These are phyloP conservation scores for Steromphala cineraria DNA, from an alignment of 2,888 invertebrate species.

Conservation along the genomic window DNA sequence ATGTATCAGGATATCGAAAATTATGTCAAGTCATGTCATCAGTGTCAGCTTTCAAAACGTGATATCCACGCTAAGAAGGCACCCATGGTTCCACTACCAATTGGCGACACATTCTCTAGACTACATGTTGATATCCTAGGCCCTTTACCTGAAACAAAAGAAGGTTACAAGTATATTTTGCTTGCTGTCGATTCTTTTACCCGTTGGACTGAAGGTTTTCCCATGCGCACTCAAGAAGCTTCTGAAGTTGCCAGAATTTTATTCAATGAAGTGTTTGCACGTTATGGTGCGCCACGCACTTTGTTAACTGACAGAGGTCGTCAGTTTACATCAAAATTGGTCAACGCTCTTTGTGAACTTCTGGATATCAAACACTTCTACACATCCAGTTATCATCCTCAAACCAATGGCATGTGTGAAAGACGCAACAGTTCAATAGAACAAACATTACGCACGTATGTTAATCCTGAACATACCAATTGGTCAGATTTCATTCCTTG, in stretches of 20 bases:
- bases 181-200: slow-evolving; percentile 39
- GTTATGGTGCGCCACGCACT: slow-evolving; percentile 40
- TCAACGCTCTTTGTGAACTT: slow-evolving; percentile 40
- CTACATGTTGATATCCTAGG: slow-evolving; percentile 43
- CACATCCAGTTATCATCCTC: slow-evolving; percentile 42
- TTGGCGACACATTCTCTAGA: slow-evolving; percentile 25
- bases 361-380: slow-evolving; percentile 35
- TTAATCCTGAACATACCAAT: slow-evolving; percentile 33
- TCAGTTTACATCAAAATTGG: slow-evolving; percentile 40
- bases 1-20: slow-evolving; percentile 30
- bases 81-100: slow-evolving; percentile 34
- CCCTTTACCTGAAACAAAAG: slow-evolving; percentile 29
- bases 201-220: slow-evolving; percentile 44
- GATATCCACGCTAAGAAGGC: slow-evolving; percentile 21
- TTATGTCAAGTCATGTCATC: slow-evolving; percentile 29
- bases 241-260: slow-evolving; percentile 37
- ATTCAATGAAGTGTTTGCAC: slow-evolving; percentile 40
- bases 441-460: slow-evolving; percentile 37
- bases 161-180: slow-evolving; percentile 81
- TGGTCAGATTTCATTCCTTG: slow-evolving; percentile 39
- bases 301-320: slow-evolving; percentile 43
- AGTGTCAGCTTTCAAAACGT: slow-evolving; percentile 30
- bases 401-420: slow-evolving; percentile 43
- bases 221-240: slow-evolving; percentile 39
- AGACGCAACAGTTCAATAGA: slow-evolving; percentile 37